Conservation (phyloP, 1,140 invertebrate species). For the Aplysia californica region DNA sequence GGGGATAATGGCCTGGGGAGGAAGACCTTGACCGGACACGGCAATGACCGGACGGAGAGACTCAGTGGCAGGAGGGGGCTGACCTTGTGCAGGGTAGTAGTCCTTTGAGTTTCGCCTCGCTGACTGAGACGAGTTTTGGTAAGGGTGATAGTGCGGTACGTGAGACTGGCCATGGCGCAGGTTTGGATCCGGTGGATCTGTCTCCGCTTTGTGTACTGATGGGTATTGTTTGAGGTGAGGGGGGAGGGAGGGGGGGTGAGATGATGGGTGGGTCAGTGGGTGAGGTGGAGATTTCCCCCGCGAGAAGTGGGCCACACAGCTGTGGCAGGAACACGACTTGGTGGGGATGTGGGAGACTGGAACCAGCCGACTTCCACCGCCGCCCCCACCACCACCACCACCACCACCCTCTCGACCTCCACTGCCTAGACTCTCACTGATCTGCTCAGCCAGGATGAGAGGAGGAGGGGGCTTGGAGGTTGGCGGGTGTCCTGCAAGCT, state of each 20-base stretch:
- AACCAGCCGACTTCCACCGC: background rate
- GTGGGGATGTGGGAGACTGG: slow-evolving; percentile 23
- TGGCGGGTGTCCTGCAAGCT: background rate
- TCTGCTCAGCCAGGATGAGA: slow-evolving; percentile 12
- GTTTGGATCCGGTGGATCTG: background rate
- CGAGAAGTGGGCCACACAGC: slow-evolving; percentile 18
- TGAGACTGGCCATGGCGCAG: background rate
- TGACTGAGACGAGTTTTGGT: background rate
- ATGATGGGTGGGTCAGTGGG: background rate
- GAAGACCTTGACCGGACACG: background rate
- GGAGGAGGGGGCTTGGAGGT: slow-evolving; percentile 24
- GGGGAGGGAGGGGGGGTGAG: background rate
- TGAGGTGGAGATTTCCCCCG: background rate
- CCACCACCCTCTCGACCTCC: too few species aligned
- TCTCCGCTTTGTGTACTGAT: background rate
- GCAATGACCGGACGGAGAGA: background rate
- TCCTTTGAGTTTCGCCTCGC: background rate
- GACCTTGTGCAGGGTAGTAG: background rate
- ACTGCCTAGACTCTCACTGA: too few species aligned
- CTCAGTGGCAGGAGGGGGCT: background rate
- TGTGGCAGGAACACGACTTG: slow-evolving; percentile 26
- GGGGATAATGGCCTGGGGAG: background rate
- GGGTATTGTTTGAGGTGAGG: too few species aligned
- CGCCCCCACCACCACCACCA: too few species aligned
- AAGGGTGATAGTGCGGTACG: background rate